phyloP scores from a whole-genome alignment of 2,888 invertebrate genomes.

The Eupithecia tripunctaria region DNA sequence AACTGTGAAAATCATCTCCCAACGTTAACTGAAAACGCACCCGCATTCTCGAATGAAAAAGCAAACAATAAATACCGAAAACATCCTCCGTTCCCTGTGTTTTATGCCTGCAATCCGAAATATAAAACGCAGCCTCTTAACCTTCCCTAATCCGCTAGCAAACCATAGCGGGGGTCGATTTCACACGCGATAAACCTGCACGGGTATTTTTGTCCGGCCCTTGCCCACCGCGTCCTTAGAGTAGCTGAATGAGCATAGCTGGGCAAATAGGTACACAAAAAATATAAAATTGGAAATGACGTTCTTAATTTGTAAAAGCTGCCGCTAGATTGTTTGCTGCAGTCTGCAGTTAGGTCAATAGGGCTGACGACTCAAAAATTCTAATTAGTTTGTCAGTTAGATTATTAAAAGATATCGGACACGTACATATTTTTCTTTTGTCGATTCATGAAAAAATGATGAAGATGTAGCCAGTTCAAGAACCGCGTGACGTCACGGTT shows the following conservation, averaged over 20 bases:
- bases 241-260: slow-evolving; percentile 24
- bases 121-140: slow-evolving; percentile 57
- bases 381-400: no score
- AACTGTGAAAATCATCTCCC: neutral
- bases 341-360: no score
- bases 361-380: no score
- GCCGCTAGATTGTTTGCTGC: no score
- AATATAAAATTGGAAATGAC: no score
- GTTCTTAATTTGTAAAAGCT: no score
- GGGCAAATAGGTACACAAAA: neutral
- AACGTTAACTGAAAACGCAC: neutral
- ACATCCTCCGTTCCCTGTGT: slow-evolving; percentile 41
- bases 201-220: slow-evolving; percentile 61
- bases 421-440: no score
- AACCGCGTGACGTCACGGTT: no score
- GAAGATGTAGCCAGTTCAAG: no score
- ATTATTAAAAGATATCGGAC: no score
- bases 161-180: slow-evolving; percentile 64
- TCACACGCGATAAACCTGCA: slow-evolving; percentile 70
- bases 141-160: slow-evolving; percentile 64
- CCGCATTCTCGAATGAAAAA: slow-evolving; percentile 22
- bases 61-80: slow-evolving; percentile 44
- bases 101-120: slow-evolving; percentile 51
- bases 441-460: no score
- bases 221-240: slow-evolving; percentile 48